Base-by-base conservation (phyloP, 2,888 invertebrate species). In the Scaeva pyrastri region DNA sequence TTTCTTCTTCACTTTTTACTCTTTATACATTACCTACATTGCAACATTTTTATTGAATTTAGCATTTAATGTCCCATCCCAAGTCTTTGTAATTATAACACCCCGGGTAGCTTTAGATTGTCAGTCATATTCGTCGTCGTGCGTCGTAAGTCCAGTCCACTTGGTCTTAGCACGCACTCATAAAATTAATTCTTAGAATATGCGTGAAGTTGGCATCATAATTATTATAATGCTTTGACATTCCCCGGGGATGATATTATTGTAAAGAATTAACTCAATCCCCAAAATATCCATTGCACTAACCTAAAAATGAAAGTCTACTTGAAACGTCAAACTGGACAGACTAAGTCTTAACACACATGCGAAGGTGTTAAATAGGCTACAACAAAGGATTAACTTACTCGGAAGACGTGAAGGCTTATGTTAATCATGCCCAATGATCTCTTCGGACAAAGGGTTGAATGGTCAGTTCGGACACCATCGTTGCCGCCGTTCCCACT, bases 351-450 rank as follows among this genome's bases (percentile, higher is more conserved):
- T 23, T 71, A 66, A 72, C 66, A 62, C 73, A 76, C 81, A 81
- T 76, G 81, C 81, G 68, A 85, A 85, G 76, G 85, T 85, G 85
- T 85, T 76, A 85, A 85, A 72, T 52, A 62, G 80, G 72, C 48
- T 72, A 56, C 85, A 56, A 80, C 60, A 68, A 72, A 81, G 81
- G 85, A 85, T 85, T 85, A 85, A 31, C 70, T 16, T 12, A 84
- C 76, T 81, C 76, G n/a, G 43, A 21, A 81, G 48, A 56, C 58
- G 52, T 21, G 48, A 5, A 7, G 14, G 71, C 76, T 76, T 81
- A 81, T 71, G 76, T 71, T 55, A 76, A 80, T 62, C 43, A 68
- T 43, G 48, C 45, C 66, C 70, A 70, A 55, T 58, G 71, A 26
- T 45, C 10, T 21, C 62, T 3, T 10, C 14, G 26, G n/a, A 31